These are phyloP conservation scores for Sebastes iracundus DNA, from an alignment of 2,797 vertebrate genomes.

Conservation along the genomic window DNA sequence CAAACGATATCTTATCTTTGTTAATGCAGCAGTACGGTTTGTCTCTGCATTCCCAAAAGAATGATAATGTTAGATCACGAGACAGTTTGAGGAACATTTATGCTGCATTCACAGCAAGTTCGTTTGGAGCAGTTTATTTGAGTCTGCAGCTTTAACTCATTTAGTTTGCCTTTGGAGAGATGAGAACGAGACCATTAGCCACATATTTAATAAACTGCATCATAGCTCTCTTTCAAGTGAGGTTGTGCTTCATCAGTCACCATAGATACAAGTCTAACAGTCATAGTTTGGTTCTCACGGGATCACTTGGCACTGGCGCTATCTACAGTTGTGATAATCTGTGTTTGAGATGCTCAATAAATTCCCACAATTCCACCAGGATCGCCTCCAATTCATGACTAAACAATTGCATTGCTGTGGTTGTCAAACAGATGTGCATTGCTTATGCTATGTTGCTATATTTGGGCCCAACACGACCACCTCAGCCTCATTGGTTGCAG, in stretches of 20 bases:
- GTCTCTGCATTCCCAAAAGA: neutral
- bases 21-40: neutral
- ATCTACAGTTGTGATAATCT: neutral
- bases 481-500: neutral
- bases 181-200: neutral
- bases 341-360: neutral
- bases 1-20: neutral
- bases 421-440: neutral
- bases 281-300: neutral
- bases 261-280: neutral
- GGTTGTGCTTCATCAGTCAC: neutral
- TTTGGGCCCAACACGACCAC: neutral
- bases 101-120: neutral
- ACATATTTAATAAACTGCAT: conserved; percentile 15
- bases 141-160: conserved; percentile 16
- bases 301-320: neutral
- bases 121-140: neutral
- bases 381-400: neutral
- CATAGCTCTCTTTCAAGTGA: neutral
- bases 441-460: neutral
- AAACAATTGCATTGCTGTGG: neutral
- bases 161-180: conserved; percentile 1
- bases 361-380: neutral
- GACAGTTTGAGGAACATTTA: neutral
- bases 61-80: neutral